Percentiles rank a stretch among this genome's conserved stretches.
Evolutionary conservation across 2,113 vertebrate species (phyloP).

Genomic region (Pterocles orientalis): DNA sequence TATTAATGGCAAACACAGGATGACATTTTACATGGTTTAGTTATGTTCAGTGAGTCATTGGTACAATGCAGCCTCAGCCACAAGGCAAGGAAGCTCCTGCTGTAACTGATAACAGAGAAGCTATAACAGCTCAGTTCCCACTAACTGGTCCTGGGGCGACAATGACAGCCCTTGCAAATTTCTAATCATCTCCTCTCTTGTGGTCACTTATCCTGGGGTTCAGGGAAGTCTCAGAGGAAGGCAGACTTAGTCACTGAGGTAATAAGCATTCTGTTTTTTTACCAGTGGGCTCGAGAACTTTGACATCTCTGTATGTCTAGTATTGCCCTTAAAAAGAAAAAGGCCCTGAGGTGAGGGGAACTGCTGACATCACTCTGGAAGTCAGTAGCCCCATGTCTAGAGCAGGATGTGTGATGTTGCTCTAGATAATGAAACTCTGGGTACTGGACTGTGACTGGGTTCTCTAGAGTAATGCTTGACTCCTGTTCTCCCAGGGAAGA

Average conservation of each 20-base stretch:
- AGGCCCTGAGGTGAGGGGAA: background rate
- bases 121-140: constrained; percentile 22
- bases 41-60: constrained; percentile 86
- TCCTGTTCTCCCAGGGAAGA: background rate
- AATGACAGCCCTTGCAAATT: background rate
- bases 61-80: constrained; percentile 65
- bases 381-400: background rate
- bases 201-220: background rate
- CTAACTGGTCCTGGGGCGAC: background rate
- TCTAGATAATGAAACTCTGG: background rate
- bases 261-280: background rate
- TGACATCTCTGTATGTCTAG: background rate
- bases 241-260: background rate
- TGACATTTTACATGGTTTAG: constrained; percentile 92
- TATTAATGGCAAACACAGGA: constrained; percentile 87
- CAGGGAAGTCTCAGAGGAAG: background rate
- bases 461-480: background rate
- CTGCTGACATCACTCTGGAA: background rate
- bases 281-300: background rate
- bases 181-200: background rate
- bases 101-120: constrained; percentile 28
- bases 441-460: background rate
- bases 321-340: background rate
- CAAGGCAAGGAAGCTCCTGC: constrained; percentile 53
- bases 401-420: background rate